Percentiles rank a stretch among this genome's conserved stretches.
Conservation (phyloP, 1,140 invertebrate species). For the Anthonomus grandis region DNA sequence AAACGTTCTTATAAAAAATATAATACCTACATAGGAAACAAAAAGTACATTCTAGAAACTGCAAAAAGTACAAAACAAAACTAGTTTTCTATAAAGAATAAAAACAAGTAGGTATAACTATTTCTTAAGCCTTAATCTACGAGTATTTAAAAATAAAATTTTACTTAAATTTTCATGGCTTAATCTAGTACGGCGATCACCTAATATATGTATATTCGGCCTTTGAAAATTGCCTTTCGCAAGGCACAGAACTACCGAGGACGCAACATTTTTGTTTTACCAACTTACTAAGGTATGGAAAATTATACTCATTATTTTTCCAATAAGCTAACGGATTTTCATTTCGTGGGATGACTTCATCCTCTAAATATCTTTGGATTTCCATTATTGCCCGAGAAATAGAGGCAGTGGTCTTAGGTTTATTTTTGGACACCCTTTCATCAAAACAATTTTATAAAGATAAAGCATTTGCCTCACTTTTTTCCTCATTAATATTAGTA, state of each 20-base stretch:
- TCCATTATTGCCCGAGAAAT: not conserved
- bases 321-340: slow-evolving; percentile 8
- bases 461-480: not conserved
- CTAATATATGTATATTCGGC: slow-evolving; percentile 27
- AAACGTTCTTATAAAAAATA: too few relatives aligned
- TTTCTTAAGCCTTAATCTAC: too few relatives aligned
- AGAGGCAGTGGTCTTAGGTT: too few relatives aligned
- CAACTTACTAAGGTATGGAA: slow-evolving; percentile 26
- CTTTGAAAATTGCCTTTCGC: slow-evolving; percentile 39
- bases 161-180: slow-evolving; percentile 2
- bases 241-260: slow-evolving; percentile 38
- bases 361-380: slow-evolving; percentile 7
- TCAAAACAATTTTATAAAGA: too few relatives aligned
- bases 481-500: not conserved
- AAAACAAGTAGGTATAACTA: too few relatives aligned
- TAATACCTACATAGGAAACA: too few relatives aligned
- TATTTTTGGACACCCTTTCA: too few relatives aligned
- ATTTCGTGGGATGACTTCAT: not conserved
- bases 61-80: too few relatives aligned
- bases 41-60: too few relatives aligned
- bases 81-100: too few relatives aligned
- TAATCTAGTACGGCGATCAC: slow-evolving; percentile 27
- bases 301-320: slow-evolving; percentile 3
- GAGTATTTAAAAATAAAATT: slow-evolving; percentile 8
- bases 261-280: slow-evolving; percentile 25